A percentile compares a stretch with the other conserved stretches of the same genome.
Conservation (phyloP, 1,140 invertebrate species). For the Formica exsecta region DNA sequence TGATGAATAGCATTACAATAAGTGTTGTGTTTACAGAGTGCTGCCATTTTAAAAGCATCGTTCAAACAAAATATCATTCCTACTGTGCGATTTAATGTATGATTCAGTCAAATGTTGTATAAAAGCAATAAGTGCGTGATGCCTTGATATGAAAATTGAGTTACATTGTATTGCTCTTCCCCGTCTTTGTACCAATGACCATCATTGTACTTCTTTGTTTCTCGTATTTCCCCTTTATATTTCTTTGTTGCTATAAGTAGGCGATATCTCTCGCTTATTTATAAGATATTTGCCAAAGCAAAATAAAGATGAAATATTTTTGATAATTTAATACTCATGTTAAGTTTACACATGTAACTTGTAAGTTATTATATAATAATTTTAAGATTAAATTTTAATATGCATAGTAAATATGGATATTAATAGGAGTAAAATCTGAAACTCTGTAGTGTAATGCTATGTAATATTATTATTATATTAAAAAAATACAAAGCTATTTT, state of each 20-base stretch:
- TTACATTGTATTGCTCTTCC: not conserved
- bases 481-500: too few species aligned
- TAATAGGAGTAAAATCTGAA: too few species aligned
- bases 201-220: slow-evolving; percentile 54
- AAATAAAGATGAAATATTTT: slow-evolving; percentile 58
- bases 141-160: not conserved
- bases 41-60: slow-evolving; percentile 2
- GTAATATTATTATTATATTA: too few species aligned
- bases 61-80: slow-evolving; percentile 57
- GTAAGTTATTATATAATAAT: slow-evolving; percentile 53
- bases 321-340: slow-evolving; percentile 68
- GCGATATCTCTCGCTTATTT: slow-evolving; percentile 20
- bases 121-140: slow-evolving; percentile 55
- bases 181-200: slow-evolving; percentile 10
- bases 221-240: slow-evolving; percentile 50
- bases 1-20: not conserved
- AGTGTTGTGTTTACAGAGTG: not conserved
- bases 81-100: slow-evolving; percentile 47
- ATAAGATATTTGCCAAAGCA: slow-evolving; percentile 61
- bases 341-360: slow-evolving; percentile 67
- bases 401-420: too few species aligned
- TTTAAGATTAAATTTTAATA: slow-evolving; percentile 23
- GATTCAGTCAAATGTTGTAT: slow-evolving; percentile 8
- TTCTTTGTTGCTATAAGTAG: slow-evolving; percentile 14
- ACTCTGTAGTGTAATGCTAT: too few species aligned